Evolutionary conservation across 2,113 vertebrate genomes (phyloP).

Genomic region (Struthio camelus): DNA sequence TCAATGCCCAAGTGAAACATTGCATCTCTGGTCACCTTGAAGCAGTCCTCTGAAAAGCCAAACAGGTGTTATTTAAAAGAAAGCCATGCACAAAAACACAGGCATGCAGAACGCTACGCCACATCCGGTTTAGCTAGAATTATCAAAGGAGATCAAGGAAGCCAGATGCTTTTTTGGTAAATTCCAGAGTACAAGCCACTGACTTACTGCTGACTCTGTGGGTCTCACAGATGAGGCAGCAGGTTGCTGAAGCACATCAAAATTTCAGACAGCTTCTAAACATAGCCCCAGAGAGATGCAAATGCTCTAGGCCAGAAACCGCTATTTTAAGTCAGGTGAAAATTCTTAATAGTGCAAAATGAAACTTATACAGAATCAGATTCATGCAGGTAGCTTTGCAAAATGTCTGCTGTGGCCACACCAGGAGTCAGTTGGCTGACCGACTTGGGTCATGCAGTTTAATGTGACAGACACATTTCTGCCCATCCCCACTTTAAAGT

Average conservation of each 20-base stretch:
- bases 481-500: background rate
- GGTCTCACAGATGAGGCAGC: background rate
- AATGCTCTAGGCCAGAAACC: background rate
- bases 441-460: background rate
- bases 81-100: background rate
- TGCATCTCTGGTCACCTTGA: slow-evolving; percentile 87
- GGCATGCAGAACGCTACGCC: background rate
- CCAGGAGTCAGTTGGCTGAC: background rate
- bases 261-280: background rate
- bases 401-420: background rate
- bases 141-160: background rate
- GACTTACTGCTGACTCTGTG: background rate
- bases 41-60: slow-evolving; percentile 87
- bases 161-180: background rate
- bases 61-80: background rate
- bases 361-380: background rate
- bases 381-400: background rate
- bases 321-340: background rate
- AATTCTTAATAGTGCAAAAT: background rate
- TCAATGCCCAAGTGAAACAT: slow-evolving; percentile 91
- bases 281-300: background rate
- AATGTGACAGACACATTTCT: background rate
- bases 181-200: background rate
- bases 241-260: background rate
- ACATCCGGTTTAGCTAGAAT: background rate